Conservation (phyloP, 1,140 invertebrate genomes). For the Triops longicaudatus region DNA sequence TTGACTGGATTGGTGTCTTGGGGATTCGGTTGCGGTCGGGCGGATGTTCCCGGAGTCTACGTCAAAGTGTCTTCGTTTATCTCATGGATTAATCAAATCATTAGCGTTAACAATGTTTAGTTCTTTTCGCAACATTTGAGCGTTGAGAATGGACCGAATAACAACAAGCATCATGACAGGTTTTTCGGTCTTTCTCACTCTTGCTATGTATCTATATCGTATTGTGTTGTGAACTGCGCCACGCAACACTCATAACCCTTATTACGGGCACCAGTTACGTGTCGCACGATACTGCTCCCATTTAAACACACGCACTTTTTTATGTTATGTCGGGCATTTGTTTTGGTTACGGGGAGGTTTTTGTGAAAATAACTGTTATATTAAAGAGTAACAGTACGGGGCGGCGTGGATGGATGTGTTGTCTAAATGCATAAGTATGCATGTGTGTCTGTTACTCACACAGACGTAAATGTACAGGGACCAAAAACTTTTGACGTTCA, state of each 20-base stretch:
- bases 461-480: not conserved
- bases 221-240: not conserved
- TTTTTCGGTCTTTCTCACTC: not conserved
- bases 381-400: not conserved
- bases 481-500: not conserved
- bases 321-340: constrained; percentile 7
- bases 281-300: constrained; percentile 2
- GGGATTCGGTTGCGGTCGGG: constrained; percentile 83
- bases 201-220: not conserved
- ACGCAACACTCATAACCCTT: not conserved
- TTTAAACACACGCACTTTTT: not conserved
- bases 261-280: constrained; percentile 2
- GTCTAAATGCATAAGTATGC: not conserved
- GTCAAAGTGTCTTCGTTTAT: constrained; percentile 90
- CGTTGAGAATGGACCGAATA: too few relatives aligned
- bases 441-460: not conserved
- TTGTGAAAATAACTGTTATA: constrained; percentile 5
- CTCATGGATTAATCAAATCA: constrained; percentile 94
- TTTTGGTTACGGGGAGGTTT: constrained; percentile 2
- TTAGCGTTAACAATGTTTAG: constrained; percentile 82
- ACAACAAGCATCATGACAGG: not conserved
- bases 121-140: not conserved
- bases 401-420: not conserved
- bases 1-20: constrained; percentile 81
- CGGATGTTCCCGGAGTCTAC: constrained; percentile 84